Base-by-base conservation (phyloP, 2,113 vertebrate species). In the Astur gentilis region DNA sequence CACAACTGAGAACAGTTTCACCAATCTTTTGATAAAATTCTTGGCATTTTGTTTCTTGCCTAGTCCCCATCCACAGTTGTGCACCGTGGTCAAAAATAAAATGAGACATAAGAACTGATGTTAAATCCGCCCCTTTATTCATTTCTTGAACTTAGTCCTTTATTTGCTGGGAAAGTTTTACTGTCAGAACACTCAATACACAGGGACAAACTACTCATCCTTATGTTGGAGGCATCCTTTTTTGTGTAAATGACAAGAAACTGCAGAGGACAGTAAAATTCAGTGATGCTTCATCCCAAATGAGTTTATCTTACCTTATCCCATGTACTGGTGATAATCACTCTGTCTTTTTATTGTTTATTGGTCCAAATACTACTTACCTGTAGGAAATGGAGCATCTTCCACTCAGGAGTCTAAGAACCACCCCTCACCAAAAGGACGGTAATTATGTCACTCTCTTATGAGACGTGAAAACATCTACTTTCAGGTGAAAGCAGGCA, bases 81-180 rank as follows among this genome's bases (percentile, higher is more conserved):
- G 17, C 10, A 23, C 11, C 32, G 6, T 11, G 45, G 49, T 42
- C 1, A 92, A 83, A 69, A 91, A 38, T 54, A 54, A 66, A 77
- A 44, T 34, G 22, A 61, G 55, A n/a, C 13, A 4, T 58, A 64
- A 89, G 36, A 42, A 76, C 12, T 38, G 4, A 13, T 44, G 29
- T n/a, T 67, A 71, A 71, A 72, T n/a, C 47, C 0, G 0, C 13
- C 6, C 44, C 2, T 11, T 9, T 55, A 0, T 54, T 83, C 0
- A 9, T 64, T 72, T 77, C 40, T 83, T 89, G 32, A 82, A 34
- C 8, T 47, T 60, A 32, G 29, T 31, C 44, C 16, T 84, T 77
- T 72, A 4, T 60, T 93, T 85, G 55, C 22, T 34, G 2, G 16
- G 38, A 64, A 65, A 62, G 20, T 64, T 47, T 65, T 47, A 25